Percentiles rank a stretch among this genome's conserved stretches.
Evolutionary conservation across 2,113 vertebrate genomes (phyloP).

Genomic region (Irena cyanogastra): DNA sequence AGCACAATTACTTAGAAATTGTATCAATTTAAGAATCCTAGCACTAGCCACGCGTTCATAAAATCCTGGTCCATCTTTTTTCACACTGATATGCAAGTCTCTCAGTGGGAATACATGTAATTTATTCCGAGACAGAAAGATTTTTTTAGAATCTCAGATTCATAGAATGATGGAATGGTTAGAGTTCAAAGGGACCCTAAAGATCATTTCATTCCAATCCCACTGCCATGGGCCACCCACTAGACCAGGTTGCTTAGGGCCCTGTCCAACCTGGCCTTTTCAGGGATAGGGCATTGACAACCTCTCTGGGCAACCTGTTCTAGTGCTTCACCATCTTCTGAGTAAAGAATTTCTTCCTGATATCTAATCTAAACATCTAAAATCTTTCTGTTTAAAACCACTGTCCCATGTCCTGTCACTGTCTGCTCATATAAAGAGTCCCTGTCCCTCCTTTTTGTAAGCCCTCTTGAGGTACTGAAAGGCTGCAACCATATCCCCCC

Average conservation of each 20-base stretch:
- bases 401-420: background rate
- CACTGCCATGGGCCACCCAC: background rate
- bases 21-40: background rate
- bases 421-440: background rate
- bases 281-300: too few species aligned
- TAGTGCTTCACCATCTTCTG: background rate
- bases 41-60: background rate
- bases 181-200: background rate
- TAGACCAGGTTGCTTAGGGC: background rate
- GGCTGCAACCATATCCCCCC: accelerated
- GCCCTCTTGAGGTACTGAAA: background rate
- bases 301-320: background rate
- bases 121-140: background rate
- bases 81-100: background rate
- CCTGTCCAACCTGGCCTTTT: background rate
- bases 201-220: background rate
- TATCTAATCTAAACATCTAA: background rate
- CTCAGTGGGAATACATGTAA: background rate
- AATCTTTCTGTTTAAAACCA: background rate
- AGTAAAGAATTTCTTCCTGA: background rate
- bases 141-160: background rate
- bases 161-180: background rate
- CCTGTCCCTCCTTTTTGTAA: background rate
- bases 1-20: background rate
- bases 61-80: background rate